Evolutionary conservation across 2,113 vertebrate species (phyloP), one percentile per base, ranked within the genome.

Genomic region (Sphyrna mokarran): DNA sequence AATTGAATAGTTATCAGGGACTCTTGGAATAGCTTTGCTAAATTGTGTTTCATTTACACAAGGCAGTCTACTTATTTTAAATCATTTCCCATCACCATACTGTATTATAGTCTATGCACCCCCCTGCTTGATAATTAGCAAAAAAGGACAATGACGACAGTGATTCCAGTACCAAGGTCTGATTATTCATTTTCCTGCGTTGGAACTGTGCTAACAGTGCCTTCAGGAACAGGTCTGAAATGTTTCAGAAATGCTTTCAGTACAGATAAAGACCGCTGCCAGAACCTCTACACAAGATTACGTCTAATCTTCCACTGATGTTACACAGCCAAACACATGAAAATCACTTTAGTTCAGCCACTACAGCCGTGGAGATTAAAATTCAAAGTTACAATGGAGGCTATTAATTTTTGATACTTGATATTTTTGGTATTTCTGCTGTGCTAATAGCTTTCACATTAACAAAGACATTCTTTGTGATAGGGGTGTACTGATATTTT

Each of bases 201-300:
- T 43, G 40, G 37, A 94, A 23, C 37, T 37, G 43, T 94, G 33
- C 14, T 69, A 61, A 54, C 58, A 89, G 87, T 66, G 89, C 18
- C 89, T 93, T 63, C 33, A 93, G n/a, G 33, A 33, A 37, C 33
- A 66, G 33, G 87, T 93, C 10, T 20, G 61, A 93, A 93, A 93
- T 63, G 63, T 93, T 93, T 93, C 61, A 93, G 29, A 66, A 93
- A 66, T 66, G n/a, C 33, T 66, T 90, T 43, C 40, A 43, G 0
- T 48, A 40, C 68, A 72, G 86, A 58, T 89, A 89, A 89, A 26
- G 26, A 89, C 26, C 22, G 61, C 29, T 90, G 87, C 23, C 33
- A 61, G 87, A 54, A 61, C 22, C 61, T 90, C 26, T 61, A 90
- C 87, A 90, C 54, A 90, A 61, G 87, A 90, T 33, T 90, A 90